Evolutionary conservation across 2,888 invertebrate species (phyloP).

Genomic region (Drosophila prostipennis): DNA sequence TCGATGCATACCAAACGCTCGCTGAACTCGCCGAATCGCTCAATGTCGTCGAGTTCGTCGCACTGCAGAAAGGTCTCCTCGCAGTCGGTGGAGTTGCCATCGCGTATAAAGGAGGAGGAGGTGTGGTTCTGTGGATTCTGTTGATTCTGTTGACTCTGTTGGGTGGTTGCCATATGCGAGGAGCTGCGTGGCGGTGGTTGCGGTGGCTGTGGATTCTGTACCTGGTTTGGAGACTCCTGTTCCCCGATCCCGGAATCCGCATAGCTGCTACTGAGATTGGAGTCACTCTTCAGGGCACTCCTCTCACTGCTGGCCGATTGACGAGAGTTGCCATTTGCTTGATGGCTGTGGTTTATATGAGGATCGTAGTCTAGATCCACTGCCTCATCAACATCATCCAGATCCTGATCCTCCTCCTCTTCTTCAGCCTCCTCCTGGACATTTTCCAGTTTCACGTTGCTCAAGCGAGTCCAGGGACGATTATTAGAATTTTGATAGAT

Average conservation of each 20-base stretch:
- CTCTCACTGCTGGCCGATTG: conserved; percentile 71
- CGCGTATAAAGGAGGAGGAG: conserved; percentile 69
- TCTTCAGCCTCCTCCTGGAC: conserved; percentile 78
- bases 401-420: conserved; percentile 57
- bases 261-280: conserved; percentile 81
- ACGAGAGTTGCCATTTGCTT: conserved; percentile 49
- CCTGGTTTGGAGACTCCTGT: conserved; percentile 9
- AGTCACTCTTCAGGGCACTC: conserved; percentile 78
- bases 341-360: conserved; percentile 25
- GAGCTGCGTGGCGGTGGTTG: conserved; percentile 51
- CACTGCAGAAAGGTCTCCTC: conserved; percentile 82
- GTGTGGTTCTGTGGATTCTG: conserved; percentile 38
- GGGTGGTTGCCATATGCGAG: conserved; percentile 31
- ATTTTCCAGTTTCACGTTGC: conserved; percentile 77
- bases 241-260: conserved; percentile 82
- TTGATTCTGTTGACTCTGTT: conserved; percentile 1
- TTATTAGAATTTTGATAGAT: conserved; percentile 62
- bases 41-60: conserved; percentile 78
- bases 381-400: conserved; percentile 64
- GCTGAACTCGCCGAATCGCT: conserved; percentile 55
- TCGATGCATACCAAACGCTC: conserved; percentile 83
- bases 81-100: conserved; percentile 82
- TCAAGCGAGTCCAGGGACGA: conserved; percentile 69
- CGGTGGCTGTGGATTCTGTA: conserved; percentile 17
- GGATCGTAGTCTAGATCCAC: conserved; percentile 57